These are phyloP conservation scores for Passer montanus DNA, from an alignment of 2,113 vertebrate genomes.

Conservation along the genomic window DNA sequence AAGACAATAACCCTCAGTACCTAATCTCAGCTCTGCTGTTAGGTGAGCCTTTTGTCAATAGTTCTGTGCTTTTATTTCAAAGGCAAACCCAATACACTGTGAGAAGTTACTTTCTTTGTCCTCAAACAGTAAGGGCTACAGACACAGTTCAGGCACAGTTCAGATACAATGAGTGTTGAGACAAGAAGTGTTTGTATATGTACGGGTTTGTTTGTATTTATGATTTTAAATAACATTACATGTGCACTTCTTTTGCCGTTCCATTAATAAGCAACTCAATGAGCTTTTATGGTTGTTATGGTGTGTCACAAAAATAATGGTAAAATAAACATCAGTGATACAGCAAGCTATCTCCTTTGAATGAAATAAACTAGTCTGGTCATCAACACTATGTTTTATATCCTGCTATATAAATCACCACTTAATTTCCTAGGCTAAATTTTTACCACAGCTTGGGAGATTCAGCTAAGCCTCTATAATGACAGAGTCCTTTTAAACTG, in stretches of 20 bases:
- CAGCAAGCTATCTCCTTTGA: not conserved
- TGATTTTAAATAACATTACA: not conserved
- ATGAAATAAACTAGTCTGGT: not conserved
- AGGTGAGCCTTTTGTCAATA: conserved; percentile 68
- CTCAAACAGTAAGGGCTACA: conserved; percentile 34
- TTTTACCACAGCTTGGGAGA: not conserved
- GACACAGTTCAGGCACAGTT: conserved; percentile 73
- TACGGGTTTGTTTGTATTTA: not conserved
- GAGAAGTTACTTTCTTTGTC: conserved; percentile 67
- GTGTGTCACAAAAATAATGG: not conserved
- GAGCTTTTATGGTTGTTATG: not conserved
- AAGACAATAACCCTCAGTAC: conserved; percentile 68
- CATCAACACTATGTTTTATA: not conserved
- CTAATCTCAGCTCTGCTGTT: conserved; percentile 65
- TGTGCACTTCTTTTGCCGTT: not conserved
- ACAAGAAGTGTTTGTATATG: not conserved
- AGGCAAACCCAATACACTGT: conserved; percentile 58
- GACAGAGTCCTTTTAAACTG: not conserved
- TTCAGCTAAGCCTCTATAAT: not conserved
- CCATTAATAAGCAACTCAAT: not conserved
- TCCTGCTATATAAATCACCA: not conserved
- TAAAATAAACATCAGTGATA: not conserved
- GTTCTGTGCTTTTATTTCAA: conserved; percentile 59
- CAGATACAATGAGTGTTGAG: conserved; percentile 23
- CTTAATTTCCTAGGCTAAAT: not conserved